Conservation (phyloP, 2,797 vertebrate genomes). For the Melanogrammus aeglefinus region DNA sequence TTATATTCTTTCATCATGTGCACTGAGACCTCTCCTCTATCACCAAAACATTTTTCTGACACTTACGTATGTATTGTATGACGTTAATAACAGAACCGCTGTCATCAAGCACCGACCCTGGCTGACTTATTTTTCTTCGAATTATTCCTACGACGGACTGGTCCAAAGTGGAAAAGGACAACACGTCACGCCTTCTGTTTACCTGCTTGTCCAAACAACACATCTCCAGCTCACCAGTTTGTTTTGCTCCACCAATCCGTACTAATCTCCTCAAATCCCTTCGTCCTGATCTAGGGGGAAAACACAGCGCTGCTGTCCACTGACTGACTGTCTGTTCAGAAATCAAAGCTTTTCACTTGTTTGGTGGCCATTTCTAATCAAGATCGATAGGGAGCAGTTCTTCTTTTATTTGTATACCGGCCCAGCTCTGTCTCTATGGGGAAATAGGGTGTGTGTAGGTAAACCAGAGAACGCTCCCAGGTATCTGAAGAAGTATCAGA, state of each 20-base stretch:
- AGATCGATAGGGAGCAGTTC: neutral
- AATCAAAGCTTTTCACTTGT: neutral
- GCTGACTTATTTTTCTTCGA: too few species aligned
- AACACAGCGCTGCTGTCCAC: constrained; percentile 17
- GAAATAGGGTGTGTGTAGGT: neutral
- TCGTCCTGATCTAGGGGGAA: constrained; percentile 29
- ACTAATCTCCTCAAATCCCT: constrained; percentile 49
- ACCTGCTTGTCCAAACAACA: constrained; percentile 8
- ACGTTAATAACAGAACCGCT: too few species aligned
- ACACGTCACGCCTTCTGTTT: neutral
- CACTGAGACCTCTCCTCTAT: too few species aligned
- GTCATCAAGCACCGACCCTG: too few species aligned
- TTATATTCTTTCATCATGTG: too few species aligned
- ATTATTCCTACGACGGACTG: too few species aligned
- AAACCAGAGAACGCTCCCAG: neutral
- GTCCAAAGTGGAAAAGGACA: neutral
- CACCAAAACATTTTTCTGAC: too few species aligned
- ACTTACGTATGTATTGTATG: too few species aligned
- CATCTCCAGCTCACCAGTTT: constrained; percentile 33
- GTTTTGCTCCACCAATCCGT: constrained; percentile 35
- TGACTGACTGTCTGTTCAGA: neutral
- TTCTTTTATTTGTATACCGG: neutral
- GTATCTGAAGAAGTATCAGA: constrained; percentile 27
- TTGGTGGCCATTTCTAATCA: neutral
- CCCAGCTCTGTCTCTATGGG: neutral